phyloP scores from a whole-genome alignment of 2,797 vertebrate species.

The Lepus townsendii region DNA sequence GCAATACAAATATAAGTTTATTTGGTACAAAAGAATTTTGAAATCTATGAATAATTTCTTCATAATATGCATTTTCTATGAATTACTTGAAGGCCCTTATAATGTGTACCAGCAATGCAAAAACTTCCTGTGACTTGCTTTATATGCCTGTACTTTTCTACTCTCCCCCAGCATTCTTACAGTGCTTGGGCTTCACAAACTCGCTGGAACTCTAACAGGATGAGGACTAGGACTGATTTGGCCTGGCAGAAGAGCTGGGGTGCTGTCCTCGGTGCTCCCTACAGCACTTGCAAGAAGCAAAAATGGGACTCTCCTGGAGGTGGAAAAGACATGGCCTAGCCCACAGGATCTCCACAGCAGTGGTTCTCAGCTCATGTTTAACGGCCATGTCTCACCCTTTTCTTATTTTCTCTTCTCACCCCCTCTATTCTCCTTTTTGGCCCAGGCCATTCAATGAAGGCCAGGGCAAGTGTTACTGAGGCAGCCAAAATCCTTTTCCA shows the following conservation, averaged over 20 bases:
- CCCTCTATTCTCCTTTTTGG: conserved; percentile 34
- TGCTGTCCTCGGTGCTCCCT: not conserved
- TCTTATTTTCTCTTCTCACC: conserved; percentile 31
- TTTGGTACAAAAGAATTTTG: too few species aligned
- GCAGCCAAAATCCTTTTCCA: conserved; percentile 63
- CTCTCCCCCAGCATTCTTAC: conserved; percentile 14
- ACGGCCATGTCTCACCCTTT: not conserved
- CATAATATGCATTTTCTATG: too few species aligned
- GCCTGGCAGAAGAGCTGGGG: not conserved
- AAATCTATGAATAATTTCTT: too few species aligned
- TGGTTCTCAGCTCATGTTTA: not conserved
- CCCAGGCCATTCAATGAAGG: conserved; percentile 42
- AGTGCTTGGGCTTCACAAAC: conserved; percentile 15
- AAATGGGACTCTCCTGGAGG: not conserved
- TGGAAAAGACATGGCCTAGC: not conserved
- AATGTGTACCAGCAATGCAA: not conserved
- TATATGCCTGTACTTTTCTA: not conserved
- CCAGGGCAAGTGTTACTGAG: conserved; percentile 33
- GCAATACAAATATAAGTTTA: too few species aligned
- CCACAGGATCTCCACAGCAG: not conserved
- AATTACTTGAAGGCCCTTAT: too few species aligned
- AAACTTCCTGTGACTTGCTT: not conserved
- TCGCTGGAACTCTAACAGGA: conserved; percentile 2
- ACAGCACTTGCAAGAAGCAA: not conserved
- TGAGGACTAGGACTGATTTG: not conserved